Evolutionary conservation across 1,140 invertebrate genomes (phyloP), one percentile per base, ranked within the genome.

Genomic region (Bombus fervidus): DNA sequence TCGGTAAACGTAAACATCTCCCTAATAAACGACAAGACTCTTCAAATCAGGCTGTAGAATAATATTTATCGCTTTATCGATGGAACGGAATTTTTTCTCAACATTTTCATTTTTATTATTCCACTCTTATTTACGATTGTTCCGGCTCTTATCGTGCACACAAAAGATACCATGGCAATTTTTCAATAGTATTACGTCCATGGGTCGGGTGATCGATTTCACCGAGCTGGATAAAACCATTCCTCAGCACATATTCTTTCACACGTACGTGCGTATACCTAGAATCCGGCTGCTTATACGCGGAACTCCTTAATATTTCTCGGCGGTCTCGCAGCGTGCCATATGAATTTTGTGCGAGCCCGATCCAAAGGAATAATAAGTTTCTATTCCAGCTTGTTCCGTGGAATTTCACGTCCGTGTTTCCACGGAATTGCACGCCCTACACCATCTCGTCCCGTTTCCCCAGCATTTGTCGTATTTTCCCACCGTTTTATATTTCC

Each of bases 291-390:
- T 64, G 71, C 77, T 89, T 86, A 71, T 75, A 77, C 64, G 59
- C 43, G 8, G n/a, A 66, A 6, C 81, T 83, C 53, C 87, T 85
- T 85, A 85, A 87, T 90, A 89, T 89, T 89, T 87, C 71, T 75
- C 78, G 47, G 64, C 83, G 82, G 83, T 87, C 62, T 41, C 62
- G 41, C 57, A 68, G 69, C n/a, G 59, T 68, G 39, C 53, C 71
- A 66, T 82, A 79, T 89, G 74, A 57, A 59, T 81, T 77, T 41
- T 57, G 41, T 72, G 81, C 74, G 69, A 62, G 80, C 81, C 81
- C 85, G 64, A 91, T 90, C 80, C 78, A 79, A 85, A 82, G 69
- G 75, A 85, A 91, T 86, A 89, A 90, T 91, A 91, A 90, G 84
- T 86, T 84, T 79, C 80, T 80, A 86, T 83, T 72, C 75, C 71